Evolutionary conservation across 2,797 vertebrate species (phyloP).

Genomic region (Gallinago nigripennis): DNA sequence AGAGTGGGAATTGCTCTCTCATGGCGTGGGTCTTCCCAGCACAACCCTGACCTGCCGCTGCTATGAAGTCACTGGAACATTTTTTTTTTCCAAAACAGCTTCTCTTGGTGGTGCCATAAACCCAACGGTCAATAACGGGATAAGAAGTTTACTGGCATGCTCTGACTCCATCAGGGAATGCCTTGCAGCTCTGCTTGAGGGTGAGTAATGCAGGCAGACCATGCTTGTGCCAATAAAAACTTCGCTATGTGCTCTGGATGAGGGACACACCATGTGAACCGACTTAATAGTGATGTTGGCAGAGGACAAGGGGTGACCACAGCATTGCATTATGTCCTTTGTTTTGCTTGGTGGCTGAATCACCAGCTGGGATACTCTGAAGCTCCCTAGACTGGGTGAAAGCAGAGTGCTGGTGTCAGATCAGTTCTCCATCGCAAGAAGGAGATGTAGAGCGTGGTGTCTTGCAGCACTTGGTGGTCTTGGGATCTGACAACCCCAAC

Average conservation of each 20-base stretch:
- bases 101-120: background rate
- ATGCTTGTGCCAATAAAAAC: background rate
- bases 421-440: background rate
- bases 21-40: accelerated
- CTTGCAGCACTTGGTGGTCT: background rate
- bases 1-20: background rate
- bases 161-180: background rate
- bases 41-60: background rate
- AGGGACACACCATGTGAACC: background rate
- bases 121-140: background rate
- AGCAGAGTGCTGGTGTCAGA: background rate
- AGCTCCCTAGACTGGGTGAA: background rate
- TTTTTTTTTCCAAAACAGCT: background rate
- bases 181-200: background rate
- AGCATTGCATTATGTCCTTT: background rate
- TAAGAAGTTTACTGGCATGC: background rate
- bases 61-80: background rate
- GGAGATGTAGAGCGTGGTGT: accelerated
- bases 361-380: background rate
- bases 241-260: background rate
- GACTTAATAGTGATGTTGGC: background rate
- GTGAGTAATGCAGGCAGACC: background rate
- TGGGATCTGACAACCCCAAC: background rate
- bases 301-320: background rate
- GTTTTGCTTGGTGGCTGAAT: background rate